Conservation (phyloP, 2,797 vertebrate species). For the Sus cebifrons region DNA sequence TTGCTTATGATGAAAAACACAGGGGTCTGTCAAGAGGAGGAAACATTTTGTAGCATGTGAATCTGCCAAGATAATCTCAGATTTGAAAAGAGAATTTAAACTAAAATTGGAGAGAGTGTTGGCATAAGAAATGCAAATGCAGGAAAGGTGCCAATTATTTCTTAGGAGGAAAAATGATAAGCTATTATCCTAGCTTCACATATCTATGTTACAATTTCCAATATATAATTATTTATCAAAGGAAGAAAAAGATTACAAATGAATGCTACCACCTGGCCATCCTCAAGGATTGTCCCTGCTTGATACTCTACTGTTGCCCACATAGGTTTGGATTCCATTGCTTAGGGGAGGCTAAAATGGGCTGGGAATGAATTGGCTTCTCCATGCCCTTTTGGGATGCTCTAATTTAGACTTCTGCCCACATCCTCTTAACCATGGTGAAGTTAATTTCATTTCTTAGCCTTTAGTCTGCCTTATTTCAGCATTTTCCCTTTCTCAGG, state of each 20-base stretch:
- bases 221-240: not conserved
- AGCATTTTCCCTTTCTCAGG: not conserved
- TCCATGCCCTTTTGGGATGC: not conserved
- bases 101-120: not conserved
- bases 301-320: not conserved
- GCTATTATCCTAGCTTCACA: not conserved
- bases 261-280: not conserved
- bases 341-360: not conserved
- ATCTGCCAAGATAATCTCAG: slow-evolving; percentile 3
- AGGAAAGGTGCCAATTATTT: not conserved
- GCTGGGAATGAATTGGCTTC: not conserved
- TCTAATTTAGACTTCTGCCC: not conserved
- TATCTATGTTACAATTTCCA: not conserved
- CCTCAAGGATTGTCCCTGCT: not conserved
- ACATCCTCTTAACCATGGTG: not conserved
- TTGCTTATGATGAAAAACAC: slow-evolving; percentile 8
- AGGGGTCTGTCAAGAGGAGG: not conserved
- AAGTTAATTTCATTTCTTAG: slow-evolving; percentile 20
- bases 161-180: not conserved
- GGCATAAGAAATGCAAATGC: not conserved
- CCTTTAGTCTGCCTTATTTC: not conserved
- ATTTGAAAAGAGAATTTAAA: not conserved
- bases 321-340: not conserved
- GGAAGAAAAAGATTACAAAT: slow-evolving; percentile 24
- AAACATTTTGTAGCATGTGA: not conserved